Conservation (phyloP, 2,888 invertebrate species). For the Corythucha ciliata region DNA sequence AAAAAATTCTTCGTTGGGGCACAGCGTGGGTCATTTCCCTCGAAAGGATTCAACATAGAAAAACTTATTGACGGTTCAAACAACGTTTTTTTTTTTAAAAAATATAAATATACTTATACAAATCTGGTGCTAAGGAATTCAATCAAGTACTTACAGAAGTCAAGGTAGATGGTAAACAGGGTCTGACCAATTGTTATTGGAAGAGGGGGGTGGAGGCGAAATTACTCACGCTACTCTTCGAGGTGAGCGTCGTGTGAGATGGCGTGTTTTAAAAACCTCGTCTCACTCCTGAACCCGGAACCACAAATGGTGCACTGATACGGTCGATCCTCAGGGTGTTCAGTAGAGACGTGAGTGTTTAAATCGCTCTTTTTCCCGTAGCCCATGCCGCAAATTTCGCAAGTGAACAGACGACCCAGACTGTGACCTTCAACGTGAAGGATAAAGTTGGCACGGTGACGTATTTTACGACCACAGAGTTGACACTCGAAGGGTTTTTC, state of each 20-base stretch:
- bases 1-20: too few relatives aligned
- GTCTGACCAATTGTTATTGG: too few relatives aligned
- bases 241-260: conserved; percentile 28
- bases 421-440: conserved; percentile 31
- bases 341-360: conserved; percentile 27
- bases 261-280: conserved; percentile 29
- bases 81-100: too few relatives aligned
- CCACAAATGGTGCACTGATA: conserved; percentile 31
- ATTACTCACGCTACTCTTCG: too few relatives aligned
- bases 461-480: conserved; percentile 31
- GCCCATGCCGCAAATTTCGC: conserved; percentile 25
- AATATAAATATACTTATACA: too few relatives aligned
- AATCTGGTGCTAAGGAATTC: too few relatives aligned
- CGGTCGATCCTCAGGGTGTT: conserved; percentile 27
- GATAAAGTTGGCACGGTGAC: conserved; percentile 32
- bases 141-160: too few relatives aligned
- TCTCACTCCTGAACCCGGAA: conserved; percentile 28
- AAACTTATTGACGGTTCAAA: too few relatives aligned
- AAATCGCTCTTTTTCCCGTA: conserved; percentile 30
- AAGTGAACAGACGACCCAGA: conserved; percentile 16
- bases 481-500: conserved; percentile 34
- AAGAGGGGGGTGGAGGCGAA: too few relatives aligned
- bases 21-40: too few relatives aligned
- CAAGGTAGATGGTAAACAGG: too few relatives aligned
- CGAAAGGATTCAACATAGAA: too few relatives aligned